Conservation (phyloP, 2,888 invertebrate genomes). For the Aproaerema taeniolella region DNA sequence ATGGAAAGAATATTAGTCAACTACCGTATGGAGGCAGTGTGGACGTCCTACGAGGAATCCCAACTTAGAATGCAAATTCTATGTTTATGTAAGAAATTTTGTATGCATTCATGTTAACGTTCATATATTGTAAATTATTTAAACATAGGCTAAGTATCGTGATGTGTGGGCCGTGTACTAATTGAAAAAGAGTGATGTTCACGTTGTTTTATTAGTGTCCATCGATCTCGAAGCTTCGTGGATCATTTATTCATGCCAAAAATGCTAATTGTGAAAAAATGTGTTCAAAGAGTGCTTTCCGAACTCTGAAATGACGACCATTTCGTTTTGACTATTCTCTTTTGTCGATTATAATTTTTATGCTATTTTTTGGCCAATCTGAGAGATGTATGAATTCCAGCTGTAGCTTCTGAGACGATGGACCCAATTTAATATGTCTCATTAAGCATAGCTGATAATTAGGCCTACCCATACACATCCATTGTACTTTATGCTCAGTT, state of each 20-base stretch:
- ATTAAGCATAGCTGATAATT: conserved; percentile 33
- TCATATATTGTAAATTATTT: conserved; percentile 69
- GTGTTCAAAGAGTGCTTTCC: too few species aligned
- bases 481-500: conserved; percentile 72
- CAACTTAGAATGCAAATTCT: conserved; percentile 28
- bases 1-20: too few species aligned
- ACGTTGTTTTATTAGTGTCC: too few species aligned
- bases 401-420: too few species aligned
- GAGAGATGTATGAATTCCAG: too few species aligned
- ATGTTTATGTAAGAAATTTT: conserved; percentile 31
- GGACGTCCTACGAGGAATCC: conserved; percentile 27
- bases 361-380: too few species aligned
- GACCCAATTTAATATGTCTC: conserved; percentile 37
- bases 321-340: too few species aligned
- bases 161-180: conserved; percentile 40
- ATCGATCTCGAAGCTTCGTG: too few species aligned
- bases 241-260: too few species aligned
- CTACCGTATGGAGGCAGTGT: conserved; percentile 30
- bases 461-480: conserved; percentile 46
- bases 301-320: too few species aligned
- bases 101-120: conserved; percentile 62
- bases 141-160: conserved; percentile 45
- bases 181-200: conserved; percentile 21
- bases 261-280: too few species aligned
- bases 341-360: too few species aligned